These are phyloP conservation scores for Villa cingulata DNA, from an alignment of 2,888 invertebrate species.

Conservation along the genomic window DNA sequence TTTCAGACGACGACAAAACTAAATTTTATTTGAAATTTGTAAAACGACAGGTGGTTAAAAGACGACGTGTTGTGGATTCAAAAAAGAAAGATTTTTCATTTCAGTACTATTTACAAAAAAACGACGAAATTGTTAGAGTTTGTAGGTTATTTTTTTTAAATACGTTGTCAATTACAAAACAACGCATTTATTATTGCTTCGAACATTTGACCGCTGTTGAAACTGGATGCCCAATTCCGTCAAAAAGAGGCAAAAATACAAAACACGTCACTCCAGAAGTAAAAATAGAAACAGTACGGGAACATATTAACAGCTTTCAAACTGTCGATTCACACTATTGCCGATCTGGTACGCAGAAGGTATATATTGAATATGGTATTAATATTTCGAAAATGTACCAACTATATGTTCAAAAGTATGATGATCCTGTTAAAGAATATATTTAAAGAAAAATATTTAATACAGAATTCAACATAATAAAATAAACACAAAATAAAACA, in stretches of 20 bases:
- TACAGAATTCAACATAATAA: neutral
- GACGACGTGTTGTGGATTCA: neutral
- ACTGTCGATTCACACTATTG: neutral
- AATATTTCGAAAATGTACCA: slow-evolving; percentile 1
- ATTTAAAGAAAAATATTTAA: neutral
- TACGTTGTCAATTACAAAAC: neutral
- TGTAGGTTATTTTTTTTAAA: neutral
- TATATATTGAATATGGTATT: neutral
- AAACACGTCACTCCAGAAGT: neutral
- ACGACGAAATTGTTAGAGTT: neutral
- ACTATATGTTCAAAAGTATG: neutral
- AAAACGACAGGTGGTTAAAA: neutral
- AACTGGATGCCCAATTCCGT: neutral
- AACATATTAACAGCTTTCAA: neutral
- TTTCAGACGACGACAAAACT: neutral
- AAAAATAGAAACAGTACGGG: neutral
- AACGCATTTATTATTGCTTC: neutral
- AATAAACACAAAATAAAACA: neutral
- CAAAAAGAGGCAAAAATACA: neutral
- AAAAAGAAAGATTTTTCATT: neutral
- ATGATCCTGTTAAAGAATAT: neutral
- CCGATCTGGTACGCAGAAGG: neutral
- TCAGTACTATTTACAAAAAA: neutral
- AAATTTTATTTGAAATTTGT: neutral
- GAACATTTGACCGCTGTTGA: neutral